These are phyloP conservation scores for Penelope pileata DNA, from an alignment of 2,113 vertebrate genomes.

Conservation along the genomic window DNA sequence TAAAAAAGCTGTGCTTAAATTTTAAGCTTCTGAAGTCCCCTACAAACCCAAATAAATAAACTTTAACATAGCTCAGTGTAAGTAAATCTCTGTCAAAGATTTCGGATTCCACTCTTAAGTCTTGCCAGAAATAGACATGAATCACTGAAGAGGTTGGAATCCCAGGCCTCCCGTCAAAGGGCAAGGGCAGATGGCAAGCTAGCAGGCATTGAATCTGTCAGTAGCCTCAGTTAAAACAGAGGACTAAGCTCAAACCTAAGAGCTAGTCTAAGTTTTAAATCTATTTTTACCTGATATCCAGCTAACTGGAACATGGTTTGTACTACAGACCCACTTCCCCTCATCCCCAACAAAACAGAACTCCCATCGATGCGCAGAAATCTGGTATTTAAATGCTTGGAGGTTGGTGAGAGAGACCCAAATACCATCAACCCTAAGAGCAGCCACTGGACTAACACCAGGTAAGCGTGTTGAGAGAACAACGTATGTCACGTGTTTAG, in stretches of 20 bases:
- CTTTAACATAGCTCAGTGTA: neutral
- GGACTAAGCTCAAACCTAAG: neutral
- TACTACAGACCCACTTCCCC: neutral
- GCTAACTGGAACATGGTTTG: neutral
- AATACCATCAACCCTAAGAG: neutral
- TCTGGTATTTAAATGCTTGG: neutral
- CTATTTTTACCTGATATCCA: neutral
- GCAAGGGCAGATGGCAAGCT: neutral
- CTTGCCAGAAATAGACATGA: neutral
- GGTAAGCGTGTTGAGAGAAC: neutral
- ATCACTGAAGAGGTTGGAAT: neutral
- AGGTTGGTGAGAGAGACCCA: neutral
- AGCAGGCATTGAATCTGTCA: neutral
- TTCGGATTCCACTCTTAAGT: neutral
- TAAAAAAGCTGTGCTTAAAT: neutral
- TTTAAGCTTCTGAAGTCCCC: neutral
- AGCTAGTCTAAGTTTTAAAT: neutral
- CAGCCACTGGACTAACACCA: rapidly evolving
- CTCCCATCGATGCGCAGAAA: neutral
- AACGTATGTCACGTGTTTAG: rapidly evolving
- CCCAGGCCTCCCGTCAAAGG: neutral
- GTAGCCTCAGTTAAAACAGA: neutral
- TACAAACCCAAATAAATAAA: neutral
- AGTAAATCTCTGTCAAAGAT: neutral
- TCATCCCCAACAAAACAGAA: neutral